Conservation (phyloP, 1,140 invertebrate species). For the Aphidius gifuensis region DNA sequence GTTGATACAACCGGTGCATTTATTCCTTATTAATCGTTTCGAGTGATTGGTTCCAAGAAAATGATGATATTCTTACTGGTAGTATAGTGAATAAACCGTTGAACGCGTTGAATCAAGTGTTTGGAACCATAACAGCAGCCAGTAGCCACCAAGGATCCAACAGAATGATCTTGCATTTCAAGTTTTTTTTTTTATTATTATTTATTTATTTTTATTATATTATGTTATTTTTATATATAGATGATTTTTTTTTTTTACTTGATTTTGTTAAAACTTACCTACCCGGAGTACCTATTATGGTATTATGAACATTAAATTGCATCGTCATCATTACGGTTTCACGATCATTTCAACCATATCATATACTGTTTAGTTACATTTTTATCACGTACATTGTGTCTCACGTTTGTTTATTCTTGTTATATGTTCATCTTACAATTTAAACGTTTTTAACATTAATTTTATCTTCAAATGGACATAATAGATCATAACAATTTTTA, state of each 20-base stretch:
- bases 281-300: conserved; percentile 42
- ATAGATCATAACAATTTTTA: conserved; percentile 24
- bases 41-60: conserved; percentile 44
- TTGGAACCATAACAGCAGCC: conserved; percentile 48
- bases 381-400: too few relatives aligned
- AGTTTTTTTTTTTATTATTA: conserved; percentile 23
- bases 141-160: conserved; percentile 25
- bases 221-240: too few relatives aligned
- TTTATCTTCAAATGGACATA: conserved; percentile 2
- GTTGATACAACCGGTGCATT: conserved; percentile 24
- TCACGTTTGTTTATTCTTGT: too few relatives aligned
- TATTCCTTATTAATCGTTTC: conserved; percentile 40
- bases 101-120: conserved; percentile 41
- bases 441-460: too few relatives aligned
- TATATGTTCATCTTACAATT: too few relatives aligned
- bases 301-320: conserved; percentile 52
- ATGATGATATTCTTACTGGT: conserved; percentile 24
- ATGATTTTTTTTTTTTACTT: too few relatives aligned
- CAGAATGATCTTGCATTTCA: conserved; percentile 25
- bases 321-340: conserved; percentile 49
- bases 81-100: conserved; percentile 38
- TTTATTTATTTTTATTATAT: conserved; percentile 8
- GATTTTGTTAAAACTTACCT: conserved; percentile 23
- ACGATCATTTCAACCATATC: conserved; percentile 31
- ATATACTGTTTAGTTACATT: neutral